Conservation (phyloP, 1,140 invertebrate species). For the Lysiphlebus fabarum region DNA sequence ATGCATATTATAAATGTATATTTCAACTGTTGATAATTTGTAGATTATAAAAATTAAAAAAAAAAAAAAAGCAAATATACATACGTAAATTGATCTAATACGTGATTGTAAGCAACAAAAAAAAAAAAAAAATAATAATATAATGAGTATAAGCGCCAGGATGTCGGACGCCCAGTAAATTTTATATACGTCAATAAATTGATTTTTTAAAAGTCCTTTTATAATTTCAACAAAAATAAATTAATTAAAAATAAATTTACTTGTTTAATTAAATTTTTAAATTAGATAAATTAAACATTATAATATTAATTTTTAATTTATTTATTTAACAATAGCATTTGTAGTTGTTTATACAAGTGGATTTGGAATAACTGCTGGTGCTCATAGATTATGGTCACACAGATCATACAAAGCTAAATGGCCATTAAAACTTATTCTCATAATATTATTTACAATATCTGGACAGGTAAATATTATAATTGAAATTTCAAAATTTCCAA, state of each 20-base stretch:
- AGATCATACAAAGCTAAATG: slow-evolving; percentile 80
- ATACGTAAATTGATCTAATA: too few species aligned
- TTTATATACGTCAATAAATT: too few species aligned
- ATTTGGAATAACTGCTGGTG: slow-evolving; percentile 83
- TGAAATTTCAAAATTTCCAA: neutral
- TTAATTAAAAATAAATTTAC: neutral
- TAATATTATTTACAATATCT: slow-evolving; percentile 77
- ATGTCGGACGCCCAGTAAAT: too few species aligned
- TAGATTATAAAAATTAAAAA: too few species aligned
- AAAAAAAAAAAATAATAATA: too few species aligned
- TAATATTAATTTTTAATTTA: slow-evolving; percentile 6
- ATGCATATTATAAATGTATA: too few species aligned
- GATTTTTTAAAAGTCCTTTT: too few species aligned
- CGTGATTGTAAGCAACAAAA: too few species aligned
- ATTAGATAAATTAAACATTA: neutral
- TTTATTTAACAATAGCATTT: slow-evolving; percentile 58
- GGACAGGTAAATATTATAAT: slow-evolving; percentile 66
- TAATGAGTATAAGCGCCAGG: too few species aligned
- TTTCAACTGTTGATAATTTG: too few species aligned
- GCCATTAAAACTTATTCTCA: slow-evolving; percentile 73
- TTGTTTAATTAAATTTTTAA: neutral
- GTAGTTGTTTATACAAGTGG: slow-evolving; percentile 65
- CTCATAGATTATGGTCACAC: slow-evolving; percentile 87
- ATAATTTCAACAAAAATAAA: too few species aligned
- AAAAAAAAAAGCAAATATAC: too few species aligned